Evolutionary conservation across 1,140 invertebrate species (phyloP), one percentile per base, ranked within the genome.

Genomic region (Rhagoletis zephyria): DNA sequence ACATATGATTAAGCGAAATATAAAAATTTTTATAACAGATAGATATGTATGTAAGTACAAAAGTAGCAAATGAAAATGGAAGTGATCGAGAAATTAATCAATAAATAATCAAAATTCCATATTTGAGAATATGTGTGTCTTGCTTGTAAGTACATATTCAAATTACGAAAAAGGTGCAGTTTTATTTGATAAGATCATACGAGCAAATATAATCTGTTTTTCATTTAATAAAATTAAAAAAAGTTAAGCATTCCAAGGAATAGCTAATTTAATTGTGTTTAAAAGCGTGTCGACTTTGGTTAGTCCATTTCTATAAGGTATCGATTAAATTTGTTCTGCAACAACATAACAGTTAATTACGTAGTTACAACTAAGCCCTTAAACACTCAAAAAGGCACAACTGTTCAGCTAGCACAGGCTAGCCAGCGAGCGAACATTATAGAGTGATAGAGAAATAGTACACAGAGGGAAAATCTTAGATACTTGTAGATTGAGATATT

Each of bases 401-500:
- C 56, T 81, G n/a, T 56, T 81, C 51, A 63, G 56, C n/a, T 16
- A 81, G 74, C 16, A 19, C 48, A 81, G 74, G 48, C 48, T 77
- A 19, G 48, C 16, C 40, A 9, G 48, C 74, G 48, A 81, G 74
- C 51, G 16, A 56, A 9, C 74, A 65, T 5, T 40, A 19, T 48
- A 60, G 81, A 1, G 81, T 60, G 81, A 63, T 61, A 45, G 30
- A 30, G 9, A 86, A 86, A 63, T 48, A 40, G 30, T 30, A 30
- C 30, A 30, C 30, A 86, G n/a, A 81, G 19, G 70, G 40, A 87
- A 87, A 59, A 60, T 65, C 14, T 42, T 56, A 81, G 6, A 40
- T 51, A 81, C 45, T 81, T 81, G n/a, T 56, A 48, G 16, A 56
- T 87, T 87, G 70, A 87, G n/a, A 87, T 85, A 67, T 81, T 81